Evolutionary conservation across 2,797 vertebrate species (phyloP).

Genomic region (Gymnodraco acuticeps): DNA sequence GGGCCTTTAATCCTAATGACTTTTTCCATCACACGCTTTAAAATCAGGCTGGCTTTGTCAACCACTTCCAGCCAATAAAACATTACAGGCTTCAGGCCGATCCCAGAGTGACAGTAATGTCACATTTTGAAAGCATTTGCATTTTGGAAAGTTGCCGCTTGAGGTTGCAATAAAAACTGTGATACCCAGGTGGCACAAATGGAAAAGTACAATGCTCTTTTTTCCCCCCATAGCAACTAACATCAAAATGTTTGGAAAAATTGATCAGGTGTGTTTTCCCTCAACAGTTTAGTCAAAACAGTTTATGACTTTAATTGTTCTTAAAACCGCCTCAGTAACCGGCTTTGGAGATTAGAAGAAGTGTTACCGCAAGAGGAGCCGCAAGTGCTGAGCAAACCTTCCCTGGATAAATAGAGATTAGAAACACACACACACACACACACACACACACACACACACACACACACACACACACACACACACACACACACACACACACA

Average conservation of each 20-base stretch:
- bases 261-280: slow-evolving; percentile 43
- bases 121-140: slow-evolving; percentile 33
- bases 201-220: not conserved
- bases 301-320: slow-evolving; percentile 39
- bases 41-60: slow-evolving; percentile 60
- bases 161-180: slow-evolving; percentile 19
- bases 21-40: slow-evolving; percentile 63
- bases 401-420: slow-evolving; percentile 73
- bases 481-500: slow-evolving; percentile 18
- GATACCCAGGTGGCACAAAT: slow-evolving; percentile 9
- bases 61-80: slow-evolving; percentile 52
- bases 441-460: not conserved
- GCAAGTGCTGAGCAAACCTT: slow-evolving; percentile 64
- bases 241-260: slow-evolving; percentile 16
- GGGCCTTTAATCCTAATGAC: slow-evolving; percentile 78
- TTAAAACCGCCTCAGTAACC: slow-evolving; percentile 46
- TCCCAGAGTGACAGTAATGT: slow-evolving; percentile 47
- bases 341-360: slow-evolving; percentile 35
- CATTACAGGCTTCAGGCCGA: slow-evolving; percentile 29
- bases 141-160: slow-evolving; percentile 14
- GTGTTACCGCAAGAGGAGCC: slow-evolving; percentile 43
- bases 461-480: not conserved
- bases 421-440: slow-evolving; percentile 33
- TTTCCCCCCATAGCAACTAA: not conserved
- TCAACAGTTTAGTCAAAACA: slow-evolving; percentile 20